phyloP scores from a whole-genome alignment of 2,113 vertebrate species.

The Athene noctua region DNA sequence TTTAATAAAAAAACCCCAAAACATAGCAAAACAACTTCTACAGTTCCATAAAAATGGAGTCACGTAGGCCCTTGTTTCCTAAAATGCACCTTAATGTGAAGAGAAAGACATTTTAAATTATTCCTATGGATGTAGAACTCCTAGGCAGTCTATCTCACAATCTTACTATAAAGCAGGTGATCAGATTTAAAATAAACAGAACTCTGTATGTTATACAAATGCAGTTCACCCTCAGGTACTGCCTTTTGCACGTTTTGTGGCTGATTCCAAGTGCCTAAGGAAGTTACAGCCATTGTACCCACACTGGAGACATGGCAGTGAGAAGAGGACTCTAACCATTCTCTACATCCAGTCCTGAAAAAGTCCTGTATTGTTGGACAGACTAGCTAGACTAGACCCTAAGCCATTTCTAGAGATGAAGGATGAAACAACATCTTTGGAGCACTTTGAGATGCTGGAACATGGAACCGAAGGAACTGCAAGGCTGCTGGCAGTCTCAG shows the following conservation, averaged over 20 bases:
- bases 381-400: not conserved
- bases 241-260: not conserved
- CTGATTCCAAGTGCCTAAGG: not conserved
- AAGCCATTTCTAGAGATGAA: not conserved
- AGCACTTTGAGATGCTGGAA: not conserved
- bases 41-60: not conserved
- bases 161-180: not conserved
- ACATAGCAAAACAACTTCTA: not conserved
- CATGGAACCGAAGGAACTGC: not conserved
- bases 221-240: not conserved
- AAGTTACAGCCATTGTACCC: not conserved
- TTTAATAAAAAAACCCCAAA: not conserved
- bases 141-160: not conserved
- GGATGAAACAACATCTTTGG: not conserved
- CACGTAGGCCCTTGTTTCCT: not conserved
- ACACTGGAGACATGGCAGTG: not conserved
- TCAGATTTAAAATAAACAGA: not conserved
- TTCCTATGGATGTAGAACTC: not conserved
- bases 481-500: not conserved
- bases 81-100: not conserved
- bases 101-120: not conserved
- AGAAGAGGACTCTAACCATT: not conserved
- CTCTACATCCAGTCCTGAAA: not conserved
- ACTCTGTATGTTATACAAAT: not conserved
- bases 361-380: not conserved